A percentile compares a stretch with the other conserved stretches of the same genome.
These are phyloP conservation scores for Oncorhynchus gorbuscha DNA, from an alignment of 2,113 vertebrate species.

Conservation along the genomic window DNA sequence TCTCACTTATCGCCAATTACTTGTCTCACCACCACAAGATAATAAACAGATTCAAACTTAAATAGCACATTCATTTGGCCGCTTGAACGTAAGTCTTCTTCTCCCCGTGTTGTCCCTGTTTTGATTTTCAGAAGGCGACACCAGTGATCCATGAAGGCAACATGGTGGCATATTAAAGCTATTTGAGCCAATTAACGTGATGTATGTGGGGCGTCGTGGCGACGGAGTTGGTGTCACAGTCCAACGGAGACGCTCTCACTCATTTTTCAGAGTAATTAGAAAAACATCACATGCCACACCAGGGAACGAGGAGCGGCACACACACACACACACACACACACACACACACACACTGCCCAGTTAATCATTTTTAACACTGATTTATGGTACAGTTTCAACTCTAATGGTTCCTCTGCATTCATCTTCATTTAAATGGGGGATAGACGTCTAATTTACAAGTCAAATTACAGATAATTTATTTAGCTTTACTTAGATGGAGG, in stretches of 20 bases:
- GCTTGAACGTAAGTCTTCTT: constrained; percentile 48
- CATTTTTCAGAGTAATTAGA: constrained; percentile 70
- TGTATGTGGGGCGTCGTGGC: constrained; percentile 57
- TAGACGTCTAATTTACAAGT: constrained; percentile 60
- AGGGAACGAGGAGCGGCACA: constrained; percentile 23
- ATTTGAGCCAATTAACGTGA: constrained; percentile 74
- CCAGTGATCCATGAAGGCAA: constrained; percentile 71
- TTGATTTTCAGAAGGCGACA: constrained; percentile 67
- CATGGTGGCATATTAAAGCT: constrained; percentile 69
- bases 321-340: background rate
- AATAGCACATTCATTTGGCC: constrained; percentile 53
- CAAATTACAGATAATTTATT: constrained; percentile 52
- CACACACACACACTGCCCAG: background rate
- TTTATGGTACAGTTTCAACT: constrained; percentile 55
- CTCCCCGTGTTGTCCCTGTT: constrained; percentile 44
- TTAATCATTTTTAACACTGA: constrained; percentile 53
- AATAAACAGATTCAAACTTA: constrained; percentile 48
- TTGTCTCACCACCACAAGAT: constrained; percentile 24
- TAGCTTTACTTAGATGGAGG: constrained; percentile 23
- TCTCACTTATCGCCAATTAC: constrained; percentile 60
- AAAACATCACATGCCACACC: constrained; percentile 56
- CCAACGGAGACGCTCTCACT: constrained; percentile 44
- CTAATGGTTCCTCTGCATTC: constrained; percentile 32
- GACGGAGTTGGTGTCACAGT: constrained; percentile 49
- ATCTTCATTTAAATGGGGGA: constrained; percentile 50